A percentile compares a stretch with the other conserved stretches of the same genome.
phyloP scores from a whole-genome alignment of 2,797 vertebrate genomes.

The Semaprochilodus insignis region DNA sequence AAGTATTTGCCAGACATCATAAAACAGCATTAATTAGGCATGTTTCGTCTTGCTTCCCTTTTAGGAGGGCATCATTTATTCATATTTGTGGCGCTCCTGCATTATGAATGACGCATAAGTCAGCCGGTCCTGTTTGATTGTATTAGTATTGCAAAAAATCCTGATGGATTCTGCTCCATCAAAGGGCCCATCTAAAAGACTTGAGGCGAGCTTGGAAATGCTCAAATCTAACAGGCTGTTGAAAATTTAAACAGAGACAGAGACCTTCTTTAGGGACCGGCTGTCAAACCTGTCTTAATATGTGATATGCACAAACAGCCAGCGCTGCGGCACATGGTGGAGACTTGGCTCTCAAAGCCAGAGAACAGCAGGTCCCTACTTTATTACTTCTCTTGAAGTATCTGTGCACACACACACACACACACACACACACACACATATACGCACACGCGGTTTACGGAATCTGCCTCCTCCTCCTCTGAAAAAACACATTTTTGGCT shows the following conservation, averaged over 20 bases:
- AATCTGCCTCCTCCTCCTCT: slow-evolving; percentile 9
- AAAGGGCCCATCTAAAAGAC: slow-evolving; percentile 75
- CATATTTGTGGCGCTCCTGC: slow-evolving; percentile 63
- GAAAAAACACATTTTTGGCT: slow-evolving; percentile 14
- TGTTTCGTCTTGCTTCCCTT: slow-evolving; percentile 68
- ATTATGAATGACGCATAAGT: slow-evolving; percentile 59
- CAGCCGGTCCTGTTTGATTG: slow-evolving; percentile 56
- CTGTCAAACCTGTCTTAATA: slow-evolving; percentile 85
- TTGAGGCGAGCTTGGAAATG: slow-evolving; percentile 74
- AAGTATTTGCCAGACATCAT: slow-evolving; percentile 19
- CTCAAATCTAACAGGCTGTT: slow-evolving; percentile 78
- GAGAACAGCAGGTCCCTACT: slow-evolving; percentile 58
- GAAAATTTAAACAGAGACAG: slow-evolving; percentile 79
- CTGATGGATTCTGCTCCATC: slow-evolving; percentile 75
- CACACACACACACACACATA: too few species aligned
- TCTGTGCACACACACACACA: slow-evolving; percentile 16
- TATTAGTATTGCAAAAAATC: slow-evolving; percentile 67
- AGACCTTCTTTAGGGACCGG: slow-evolving; percentile 78
- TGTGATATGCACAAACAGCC: slow-evolving; percentile 79
- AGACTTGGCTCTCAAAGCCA: slow-evolving; percentile 40
- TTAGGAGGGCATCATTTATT: slow-evolving; percentile 73
- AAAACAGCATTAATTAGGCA: slow-evolving; percentile 72
- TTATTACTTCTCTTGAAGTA: slow-evolving; percentile 52
- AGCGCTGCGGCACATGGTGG: slow-evolving; percentile 56
- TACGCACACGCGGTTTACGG: not conserved